Evolutionary conservation across 2,797 vertebrate genomes (phyloP).

Genomic region (Emys orbicularis): DNA sequence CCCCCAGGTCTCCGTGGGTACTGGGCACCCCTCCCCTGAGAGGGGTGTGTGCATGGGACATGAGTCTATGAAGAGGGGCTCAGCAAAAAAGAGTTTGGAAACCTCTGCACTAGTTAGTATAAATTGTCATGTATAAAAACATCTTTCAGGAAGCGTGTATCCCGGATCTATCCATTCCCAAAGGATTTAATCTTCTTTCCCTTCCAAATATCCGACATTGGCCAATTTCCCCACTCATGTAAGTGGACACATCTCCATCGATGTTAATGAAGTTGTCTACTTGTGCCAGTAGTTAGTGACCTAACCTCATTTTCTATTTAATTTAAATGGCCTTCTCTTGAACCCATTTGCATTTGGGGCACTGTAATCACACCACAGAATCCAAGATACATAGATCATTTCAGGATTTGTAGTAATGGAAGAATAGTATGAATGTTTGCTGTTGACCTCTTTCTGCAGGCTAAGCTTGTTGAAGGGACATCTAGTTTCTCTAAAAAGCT

Average conservation of each 20-base stretch:
- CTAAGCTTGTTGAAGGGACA: fast-evolving
- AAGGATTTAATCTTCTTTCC: not conserved
- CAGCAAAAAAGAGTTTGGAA: not conserved
- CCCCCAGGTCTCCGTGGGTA: not conserved
- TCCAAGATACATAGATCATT: not conserved
- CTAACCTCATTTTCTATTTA: not conserved
- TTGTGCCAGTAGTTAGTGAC: not conserved
- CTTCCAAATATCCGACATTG: not conserved
- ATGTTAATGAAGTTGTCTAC: not conserved
- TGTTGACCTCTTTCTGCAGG: not conserved
- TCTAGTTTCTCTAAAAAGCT: not conserved
- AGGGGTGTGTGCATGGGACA: not conserved
- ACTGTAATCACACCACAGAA: not conserved
- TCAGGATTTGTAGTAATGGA: not conserved
- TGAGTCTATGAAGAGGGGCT: not conserved
- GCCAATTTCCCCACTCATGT: not conserved
- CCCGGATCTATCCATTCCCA: not conserved
- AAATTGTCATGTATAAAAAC: not conserved
- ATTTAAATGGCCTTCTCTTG: not conserved
- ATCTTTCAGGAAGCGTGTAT: not conserved
- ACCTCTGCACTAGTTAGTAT: not conserved
- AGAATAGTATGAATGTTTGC: not conserved
- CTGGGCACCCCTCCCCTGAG: not conserved
- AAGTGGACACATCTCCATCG: not conserved
- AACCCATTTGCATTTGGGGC: not conserved